phyloP scores from a whole-genome alignment of 2,113 vertebrate species.

The Rhinogobius similis region DNA sequence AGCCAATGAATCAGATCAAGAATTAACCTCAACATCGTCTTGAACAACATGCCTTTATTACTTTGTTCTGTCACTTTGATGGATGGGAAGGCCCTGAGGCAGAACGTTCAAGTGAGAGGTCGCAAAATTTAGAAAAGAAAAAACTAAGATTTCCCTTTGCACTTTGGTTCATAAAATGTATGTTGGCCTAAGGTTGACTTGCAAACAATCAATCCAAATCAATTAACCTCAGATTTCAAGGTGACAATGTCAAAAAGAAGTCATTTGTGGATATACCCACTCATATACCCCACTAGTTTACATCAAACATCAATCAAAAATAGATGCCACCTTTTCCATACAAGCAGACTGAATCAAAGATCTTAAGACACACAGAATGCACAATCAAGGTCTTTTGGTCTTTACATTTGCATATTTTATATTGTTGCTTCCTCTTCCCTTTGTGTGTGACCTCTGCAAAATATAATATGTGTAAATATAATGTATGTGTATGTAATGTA shows the following conservation, averaged over 20 bases:
- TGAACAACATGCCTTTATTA: background rate
- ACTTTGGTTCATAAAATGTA: background rate
- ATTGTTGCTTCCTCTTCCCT: background rate
- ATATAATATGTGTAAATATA: no score
- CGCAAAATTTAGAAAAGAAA: background rate
- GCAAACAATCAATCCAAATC: background rate
- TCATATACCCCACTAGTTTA: background rate
- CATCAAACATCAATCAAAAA: background rate
- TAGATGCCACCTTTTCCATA: background rate
- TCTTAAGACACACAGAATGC: background rate
- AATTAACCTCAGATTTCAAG: background rate
- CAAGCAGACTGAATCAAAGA: background rate
- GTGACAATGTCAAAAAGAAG: background rate
- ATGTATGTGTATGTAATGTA: no score
- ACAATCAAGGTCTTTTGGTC: background rate
- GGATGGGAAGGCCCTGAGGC: conserved; percentile 1
- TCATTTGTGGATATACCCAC: background rate
- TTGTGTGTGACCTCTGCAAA: background rate
- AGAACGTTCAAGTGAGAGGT: background rate
- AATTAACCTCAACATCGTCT: background rate
- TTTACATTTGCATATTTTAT: background rate
- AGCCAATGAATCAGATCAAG: background rate
- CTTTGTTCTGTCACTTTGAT: background rate
- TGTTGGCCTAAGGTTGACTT: background rate
- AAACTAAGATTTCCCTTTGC: background rate